phyloP scores from a whole-genome alignment of 2,888 invertebrate species.

The Heliconius sara region DNA sequence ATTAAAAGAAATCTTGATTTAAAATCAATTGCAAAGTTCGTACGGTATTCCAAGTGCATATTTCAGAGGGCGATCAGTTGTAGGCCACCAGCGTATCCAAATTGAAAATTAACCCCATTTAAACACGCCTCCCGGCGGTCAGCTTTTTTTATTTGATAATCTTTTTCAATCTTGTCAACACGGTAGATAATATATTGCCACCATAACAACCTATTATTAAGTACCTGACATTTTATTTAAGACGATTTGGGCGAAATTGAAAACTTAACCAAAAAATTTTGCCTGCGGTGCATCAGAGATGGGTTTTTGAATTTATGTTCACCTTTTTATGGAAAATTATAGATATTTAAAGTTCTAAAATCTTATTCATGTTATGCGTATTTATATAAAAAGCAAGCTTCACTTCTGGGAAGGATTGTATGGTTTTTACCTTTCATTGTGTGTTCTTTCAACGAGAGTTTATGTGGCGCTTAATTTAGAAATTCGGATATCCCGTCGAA shows the following conservation, averaged over 20 bases:
- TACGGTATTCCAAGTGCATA: constrained; percentile 64
- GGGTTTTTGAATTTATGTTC: constrained; percentile 75
- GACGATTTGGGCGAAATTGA: constrained; percentile 74
- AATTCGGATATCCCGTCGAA: constrained; percentile 62
- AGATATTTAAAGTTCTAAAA: constrained; percentile 64
- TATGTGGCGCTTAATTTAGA: constrained; percentile 42
- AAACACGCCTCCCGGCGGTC: constrained; percentile 76
- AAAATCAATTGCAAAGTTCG: constrained; percentile 68
- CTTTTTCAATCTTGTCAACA: constrained; percentile 78
- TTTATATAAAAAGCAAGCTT: constrained; percentile 33
- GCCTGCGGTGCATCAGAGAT: constrained; percentile 74
- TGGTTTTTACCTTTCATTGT: constrained; percentile 25
- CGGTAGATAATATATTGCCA: constrained; percentile 76
- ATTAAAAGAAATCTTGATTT: constrained; percentile 35
- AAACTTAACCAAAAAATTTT: constrained; percentile 66
- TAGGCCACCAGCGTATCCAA: constrained; percentile 76
- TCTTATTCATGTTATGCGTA: constrained; percentile 45
- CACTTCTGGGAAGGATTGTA: constrained; percentile 39
- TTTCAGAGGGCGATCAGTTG: constrained; percentile 61
- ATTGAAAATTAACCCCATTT: constrained; percentile 82
- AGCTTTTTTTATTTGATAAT: constrained; percentile 61
- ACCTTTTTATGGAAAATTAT: constrained; percentile 56
- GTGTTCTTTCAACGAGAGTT: constrained; percentile 21
- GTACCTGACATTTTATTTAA: constrained; percentile 78
- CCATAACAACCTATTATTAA: constrained; percentile 80